These are phyloP conservation scores for Adelges cooleyi DNA, from an alignment of 1,140 invertebrate species.

Conservation along the genomic window DNA sequence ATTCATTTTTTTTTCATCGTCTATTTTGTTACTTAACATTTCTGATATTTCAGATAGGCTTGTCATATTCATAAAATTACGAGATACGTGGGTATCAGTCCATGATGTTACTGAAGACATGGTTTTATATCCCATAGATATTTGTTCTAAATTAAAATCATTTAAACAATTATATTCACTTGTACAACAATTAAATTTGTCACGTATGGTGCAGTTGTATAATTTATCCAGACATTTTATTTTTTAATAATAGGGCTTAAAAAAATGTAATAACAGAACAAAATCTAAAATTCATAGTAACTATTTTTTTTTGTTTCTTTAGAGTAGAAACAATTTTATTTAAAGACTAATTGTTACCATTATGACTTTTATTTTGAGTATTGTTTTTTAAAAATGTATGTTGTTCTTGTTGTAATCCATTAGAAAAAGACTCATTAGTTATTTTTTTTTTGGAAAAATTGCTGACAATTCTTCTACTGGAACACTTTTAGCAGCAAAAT, in stretches of 20 bases:
- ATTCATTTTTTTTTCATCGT: neutral
- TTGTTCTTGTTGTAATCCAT: neutral
- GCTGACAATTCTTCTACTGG: conserved; percentile 15
- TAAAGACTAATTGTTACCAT: no score
- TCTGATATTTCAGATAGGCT: conserved; percentile 20
- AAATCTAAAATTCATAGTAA: no score
- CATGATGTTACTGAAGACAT: conserved; percentile 21
- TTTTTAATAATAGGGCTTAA: no score
- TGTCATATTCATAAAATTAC: conserved; percentile 9
- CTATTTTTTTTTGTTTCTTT: no score
- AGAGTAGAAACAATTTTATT: no score
- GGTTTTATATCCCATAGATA: neutral
- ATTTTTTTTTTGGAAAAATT: conserved; percentile 6
- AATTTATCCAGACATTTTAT: no score
- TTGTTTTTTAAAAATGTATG: neutral
- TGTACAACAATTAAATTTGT: no score
- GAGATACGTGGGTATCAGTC: conserved; percentile 15
- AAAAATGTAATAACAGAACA: no score
- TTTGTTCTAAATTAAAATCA: neutral
- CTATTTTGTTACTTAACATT: neutral
- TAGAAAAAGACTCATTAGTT: neutral
- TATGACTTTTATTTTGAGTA: neutral
- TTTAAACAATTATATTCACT: no score
- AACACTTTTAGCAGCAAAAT: conserved; percentile 23
- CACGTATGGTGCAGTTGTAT: no score